Percentiles rank a stretch among this genome's conserved stretches.
Evolutionary conservation across 2,797 vertebrate genomes (phyloP).

Genomic region (Enteromius treurensis): DNA sequence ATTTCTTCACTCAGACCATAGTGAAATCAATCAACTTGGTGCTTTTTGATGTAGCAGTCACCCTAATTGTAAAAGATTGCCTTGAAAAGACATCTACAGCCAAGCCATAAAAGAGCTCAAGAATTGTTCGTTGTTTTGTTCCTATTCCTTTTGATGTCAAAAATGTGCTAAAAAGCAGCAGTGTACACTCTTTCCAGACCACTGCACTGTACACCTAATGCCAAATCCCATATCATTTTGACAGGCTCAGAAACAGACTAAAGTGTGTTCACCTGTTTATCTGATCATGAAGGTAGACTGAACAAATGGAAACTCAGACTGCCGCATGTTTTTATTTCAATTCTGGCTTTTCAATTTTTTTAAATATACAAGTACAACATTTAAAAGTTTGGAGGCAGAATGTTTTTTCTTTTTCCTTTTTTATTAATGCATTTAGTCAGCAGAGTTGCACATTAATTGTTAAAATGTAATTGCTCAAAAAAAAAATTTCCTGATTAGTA

Average conservation of each 20-base stretch:
- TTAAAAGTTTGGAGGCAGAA: neutral
- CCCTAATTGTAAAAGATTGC: conserved; percentile 51
- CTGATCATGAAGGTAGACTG: conserved; percentile 25
- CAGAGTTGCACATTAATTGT: neutral
- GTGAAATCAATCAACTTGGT: conserved; percentile 45
- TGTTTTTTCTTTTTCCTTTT: neutral
- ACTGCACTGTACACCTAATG: conserved; percentile 20
- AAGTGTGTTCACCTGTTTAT: conserved; percentile 35
- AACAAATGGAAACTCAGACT: neutral
- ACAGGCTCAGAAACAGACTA: conserved; percentile 28
- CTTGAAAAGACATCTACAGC: conserved; percentile 36
- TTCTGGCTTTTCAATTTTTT: neutral
- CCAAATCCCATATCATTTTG: conserved; percentile 42
- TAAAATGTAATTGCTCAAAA: neutral
- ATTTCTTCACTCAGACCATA: neutral
- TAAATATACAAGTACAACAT: neutral
- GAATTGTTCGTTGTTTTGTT: conserved; percentile 43
- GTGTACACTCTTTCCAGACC: conserved; percentile 25
- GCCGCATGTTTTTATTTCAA: neutral
- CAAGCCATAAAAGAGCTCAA: conserved; percentile 42
- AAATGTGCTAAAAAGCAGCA: conserved; percentile 32
- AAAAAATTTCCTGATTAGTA: too few relatives aligned
- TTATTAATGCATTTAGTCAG: neutral
- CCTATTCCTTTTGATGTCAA: conserved; percentile 38
- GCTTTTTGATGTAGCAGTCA: conserved; percentile 50